Percentiles rank a stretch among this genome's conserved stretches.
Evolutionary conservation across 2,113 vertebrate genomes (phyloP).

Genomic region (Campylorhamphus procurvoides): DNA sequence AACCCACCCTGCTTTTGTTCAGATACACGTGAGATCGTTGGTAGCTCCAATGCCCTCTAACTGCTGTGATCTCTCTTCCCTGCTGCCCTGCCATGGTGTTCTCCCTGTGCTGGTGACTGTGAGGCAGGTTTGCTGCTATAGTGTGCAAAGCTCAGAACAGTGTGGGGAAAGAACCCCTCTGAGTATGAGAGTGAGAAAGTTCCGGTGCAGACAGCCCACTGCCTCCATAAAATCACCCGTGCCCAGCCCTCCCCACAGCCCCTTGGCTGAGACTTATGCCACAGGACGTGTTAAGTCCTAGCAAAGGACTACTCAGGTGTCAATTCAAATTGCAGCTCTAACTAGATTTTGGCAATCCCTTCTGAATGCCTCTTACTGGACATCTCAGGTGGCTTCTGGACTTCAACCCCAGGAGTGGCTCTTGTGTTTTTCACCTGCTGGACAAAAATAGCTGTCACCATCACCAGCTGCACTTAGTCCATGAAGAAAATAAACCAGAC

Average conservation of each 20-base stretch:
- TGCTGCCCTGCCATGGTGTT: not conserved
- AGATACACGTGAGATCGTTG: not conserved
- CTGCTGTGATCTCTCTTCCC: not conserved
- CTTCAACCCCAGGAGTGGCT: not conserved
- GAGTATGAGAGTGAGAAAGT: not conserved
- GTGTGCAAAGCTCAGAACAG: not conserved
- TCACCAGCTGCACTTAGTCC: not conserved
- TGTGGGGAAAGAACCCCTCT: not conserved
- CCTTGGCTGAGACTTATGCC: rapidly evolving
- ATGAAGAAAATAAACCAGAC: not conserved
- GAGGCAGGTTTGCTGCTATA: not conserved
- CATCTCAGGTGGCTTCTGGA: not conserved
- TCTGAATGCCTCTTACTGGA: not conserved
- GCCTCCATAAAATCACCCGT: not conserved
- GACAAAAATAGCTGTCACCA: not conserved
- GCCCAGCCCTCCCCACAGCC: not conserved
- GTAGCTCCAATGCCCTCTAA: not conserved
- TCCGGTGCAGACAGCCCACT: not conserved
- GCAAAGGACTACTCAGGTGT: not conserved
- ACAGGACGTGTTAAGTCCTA: not conserved
- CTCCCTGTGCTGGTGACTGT: not conserved
- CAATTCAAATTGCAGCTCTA: not conserved
- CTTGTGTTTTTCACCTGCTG: not conserved
- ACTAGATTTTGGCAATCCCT: not conserved
- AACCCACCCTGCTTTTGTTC: not conserved